Evolutionary conservation across 2,888 invertebrate species (phyloP).

Genomic region (Cheilosia urbana): DNA sequence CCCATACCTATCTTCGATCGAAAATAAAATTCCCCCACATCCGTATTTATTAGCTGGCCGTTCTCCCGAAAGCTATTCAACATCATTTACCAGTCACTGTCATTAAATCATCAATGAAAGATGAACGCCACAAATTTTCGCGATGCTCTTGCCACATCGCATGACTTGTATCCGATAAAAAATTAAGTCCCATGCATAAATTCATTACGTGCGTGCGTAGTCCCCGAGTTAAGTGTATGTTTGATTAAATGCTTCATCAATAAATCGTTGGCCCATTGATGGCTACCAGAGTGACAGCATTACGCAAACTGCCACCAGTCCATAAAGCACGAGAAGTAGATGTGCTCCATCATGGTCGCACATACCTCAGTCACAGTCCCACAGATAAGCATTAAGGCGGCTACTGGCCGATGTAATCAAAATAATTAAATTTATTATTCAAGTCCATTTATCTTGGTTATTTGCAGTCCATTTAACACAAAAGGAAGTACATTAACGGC

Average conservation of each 20-base stretch:
- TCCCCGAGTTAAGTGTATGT: constrained; percentile 17
- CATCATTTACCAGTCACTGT: constrained; percentile 64
- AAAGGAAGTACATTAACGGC: constrained; percentile 70
- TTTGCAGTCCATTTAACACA: constrained; percentile 73
- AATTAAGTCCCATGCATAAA: constrained; percentile 52
- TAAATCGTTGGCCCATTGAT: constrained; percentile 69
- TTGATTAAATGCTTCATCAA: constrained; percentile 68
- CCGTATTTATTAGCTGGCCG: constrained; percentile 20
- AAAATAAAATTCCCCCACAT: constrained; percentile 19
- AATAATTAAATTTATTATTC: constrained; percentile 79
- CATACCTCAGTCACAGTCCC: constrained; percentile 31
- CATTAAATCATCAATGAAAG: constrained; percentile 64
- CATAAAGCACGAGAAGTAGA: constrained; percentile 51
- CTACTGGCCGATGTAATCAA: constrained; percentile 74
- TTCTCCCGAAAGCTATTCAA: constrained; percentile 14
- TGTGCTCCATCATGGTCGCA: constrained; percentile 46
- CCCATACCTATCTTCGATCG: constrained; percentile 1
- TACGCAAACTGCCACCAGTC: constrained; percentile 62
- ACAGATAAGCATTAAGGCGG: constrained; percentile 20
- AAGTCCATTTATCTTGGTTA: constrained; percentile 77
- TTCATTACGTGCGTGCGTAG: constrained; percentile 28
- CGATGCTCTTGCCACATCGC: background rate
- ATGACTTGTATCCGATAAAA: constrained; percentile 35
- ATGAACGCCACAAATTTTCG: constrained; percentile 21
- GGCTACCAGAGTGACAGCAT: constrained; percentile 61